Base-by-base conservation (phyloP, 2,888 invertebrate genomes). In the Acrobasis repandana region DNA sequence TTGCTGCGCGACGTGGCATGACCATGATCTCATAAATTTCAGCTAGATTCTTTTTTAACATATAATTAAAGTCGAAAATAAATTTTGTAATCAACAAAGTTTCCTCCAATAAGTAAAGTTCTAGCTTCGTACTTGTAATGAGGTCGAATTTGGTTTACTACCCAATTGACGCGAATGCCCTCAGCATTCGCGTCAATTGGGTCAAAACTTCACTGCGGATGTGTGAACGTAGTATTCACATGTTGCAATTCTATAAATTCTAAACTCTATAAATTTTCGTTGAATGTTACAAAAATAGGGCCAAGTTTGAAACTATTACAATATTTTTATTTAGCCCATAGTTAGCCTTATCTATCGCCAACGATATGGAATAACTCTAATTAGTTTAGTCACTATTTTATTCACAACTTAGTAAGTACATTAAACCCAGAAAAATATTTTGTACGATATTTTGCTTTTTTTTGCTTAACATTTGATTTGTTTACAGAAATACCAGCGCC, bases 401-500 rank as follows among this genome's bases (percentile, higher is more conserved):
- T 20, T 2, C 20, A 20, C 20, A 20, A 20, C 2, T 3, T 3
- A 2, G 20, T 20, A 20, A 2, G 20, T 20, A 20, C 2, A 4
- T 3, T 4, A 20, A 20, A n/a, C n/a, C n/a, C n/a, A n/a, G n/a
- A n/a, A n/a, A n/a, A n/a, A n/a, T n/a, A n/a, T n/a, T n/a, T n/a
- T n/a, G 34, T 34, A 6, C 9, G 9, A 6, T 34, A 34, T 9
- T 34, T 34, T 34, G 4, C 9, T 36, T 50, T 14, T 50, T 28
- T 50, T 28, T 15, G 2, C 15, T 49, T 18, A 18, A 16, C 18
- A 10, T 50, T 11, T 28, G 28, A 18, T 54, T 14, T n/a, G 1
- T 11, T 54, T 38, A 65, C 93, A 97, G 97, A 97, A 94, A 96
- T 97, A 86, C 96, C 96, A 33, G 96, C 96, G 5, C 97, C 97